These are phyloP conservation scores for Cerceris ruficornis DNA, from an alignment of 2,888 invertebrate genomes.

Conservation along the genomic window DNA sequence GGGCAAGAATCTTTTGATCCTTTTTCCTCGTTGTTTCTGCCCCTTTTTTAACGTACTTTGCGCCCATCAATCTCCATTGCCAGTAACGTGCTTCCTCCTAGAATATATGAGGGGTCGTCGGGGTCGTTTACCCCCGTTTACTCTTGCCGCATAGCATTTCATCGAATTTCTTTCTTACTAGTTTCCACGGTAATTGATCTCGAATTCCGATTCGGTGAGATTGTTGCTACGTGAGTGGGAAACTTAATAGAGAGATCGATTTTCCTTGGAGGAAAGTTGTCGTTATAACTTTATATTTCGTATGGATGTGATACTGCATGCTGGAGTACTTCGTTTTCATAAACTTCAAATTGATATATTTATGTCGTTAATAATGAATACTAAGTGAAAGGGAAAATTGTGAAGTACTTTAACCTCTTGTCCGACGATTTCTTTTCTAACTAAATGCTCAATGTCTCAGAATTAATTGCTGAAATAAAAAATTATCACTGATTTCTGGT, in stretches of 20 bases:
- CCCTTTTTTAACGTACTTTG: slow-evolving; percentile 8
- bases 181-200: background rate
- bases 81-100: slow-evolving; percentile 6
- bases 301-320: too few relatives aligned
- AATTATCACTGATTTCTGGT: too few relatives aligned
- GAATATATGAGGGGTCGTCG: slow-evolving; percentile 8
- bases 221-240: background rate
- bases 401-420: too few relatives aligned
- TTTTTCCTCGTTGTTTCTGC: background rate
- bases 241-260: background rate
- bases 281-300: too few relatives aligned
- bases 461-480: too few relatives aligned
- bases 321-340: too few relatives aligned
- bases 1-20: background rate
- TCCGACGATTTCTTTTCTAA: too few relatives aligned
- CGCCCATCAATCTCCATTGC: slow-evolving; percentile 31
- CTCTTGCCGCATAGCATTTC: slow-evolving; percentile 7
- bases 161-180: background rate
- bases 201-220: background rate
- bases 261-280: background rate
- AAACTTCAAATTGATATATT: too few relatives aligned
- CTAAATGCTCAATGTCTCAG: too few relatives aligned
- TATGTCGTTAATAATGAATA: too few relatives aligned
- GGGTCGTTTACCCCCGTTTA: slow-evolving; percentile 24
- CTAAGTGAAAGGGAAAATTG: too few relatives aligned